Base-by-base conservation (phyloP, 2,797 vertebrate species). In the Mormyrus hasselquistii region DNA sequence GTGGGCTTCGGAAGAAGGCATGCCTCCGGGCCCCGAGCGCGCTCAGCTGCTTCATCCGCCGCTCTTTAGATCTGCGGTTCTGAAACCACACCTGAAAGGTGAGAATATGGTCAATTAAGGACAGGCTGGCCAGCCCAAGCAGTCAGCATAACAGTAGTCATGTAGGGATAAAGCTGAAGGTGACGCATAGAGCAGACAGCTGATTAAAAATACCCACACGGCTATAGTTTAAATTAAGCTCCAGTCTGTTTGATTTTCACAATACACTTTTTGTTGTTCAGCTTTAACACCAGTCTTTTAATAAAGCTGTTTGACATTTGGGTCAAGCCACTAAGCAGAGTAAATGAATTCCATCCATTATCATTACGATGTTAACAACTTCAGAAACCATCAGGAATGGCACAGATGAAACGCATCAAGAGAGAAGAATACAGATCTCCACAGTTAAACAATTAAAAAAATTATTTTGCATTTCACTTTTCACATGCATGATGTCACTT, bases 31-130 rank as follows among this genome's bases (percentile, higher is more conserved):
- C 97, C 0, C 97, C 97, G 65, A 98, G 94, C 0, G 97, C 97
- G 9, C 97, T 98, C 91, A 99, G 94, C 95, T 99, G 98, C 94
- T 99, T 99, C 98, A 99, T 99, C 57, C 98, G 95, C 29, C 98
- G 92, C 92, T 99, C 98, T 95, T 99, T 99, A 93, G 98, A 99
- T 90, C 98, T 97, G 90, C 98, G 94, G 94, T 99, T 99, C 96
- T 99, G 98, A 95, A 99, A 99, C 98, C 98, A 99, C 29, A 99
- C 98, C 98, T 99, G 88, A 9, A 49, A 3, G 25, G n/a, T 34
- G 44, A 84, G 47, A 73, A 25, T 52, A 22, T 52, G 41, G 57
- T 59, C 16, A 47, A 38, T 34, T 25, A 25, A 53, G 10, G 57
- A 52, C 29, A 55, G 85, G 12, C 55, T 9, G n/a, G 44, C 19